These are phyloP conservation scores for Patella vulgata DNA, from an alignment of 1,140 invertebrate species.

Conservation along the genomic window DNA sequence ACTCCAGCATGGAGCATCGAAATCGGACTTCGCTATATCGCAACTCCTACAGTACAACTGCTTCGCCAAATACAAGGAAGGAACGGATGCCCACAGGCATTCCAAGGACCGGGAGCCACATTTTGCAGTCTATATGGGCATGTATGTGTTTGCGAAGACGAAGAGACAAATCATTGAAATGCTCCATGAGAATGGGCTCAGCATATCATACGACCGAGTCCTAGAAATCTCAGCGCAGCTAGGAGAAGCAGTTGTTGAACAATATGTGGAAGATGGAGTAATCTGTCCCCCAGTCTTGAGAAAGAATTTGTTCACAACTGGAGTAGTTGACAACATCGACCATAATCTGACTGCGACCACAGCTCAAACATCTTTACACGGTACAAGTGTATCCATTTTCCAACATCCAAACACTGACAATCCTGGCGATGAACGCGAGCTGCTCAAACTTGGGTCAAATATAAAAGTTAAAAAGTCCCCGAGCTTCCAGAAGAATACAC, in stretches of 20 bases:
- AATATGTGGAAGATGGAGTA: conserved; percentile 13
- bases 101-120: conserved; percentile 28
- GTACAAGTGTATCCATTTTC: conserved; percentile 23
- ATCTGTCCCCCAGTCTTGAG: conserved; percentile 7
- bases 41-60: conserved; percentile 36
- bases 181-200: conserved; percentile 24
- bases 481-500: conserved; percentile 13
- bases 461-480: not conserved
- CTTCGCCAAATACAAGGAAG: conserved; percentile 9
- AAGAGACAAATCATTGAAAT: conserved; percentile 32
- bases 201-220: conserved; percentile 31
- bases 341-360: conserved; percentile 25
- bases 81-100: conserved; percentile 16
- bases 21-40: conserved; percentile 20
- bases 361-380: conserved; percentile 24
- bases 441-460: not conserved
- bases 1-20: conserved; percentile 18
- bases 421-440: conserved; percentile 1
- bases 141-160: conserved; percentile 31
- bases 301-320: conserved; percentile 16
- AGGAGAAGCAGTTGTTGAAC: conserved; percentile 9
- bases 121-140: conserved; percentile 34
- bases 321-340: conserved; percentile 25
- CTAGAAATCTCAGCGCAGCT: conserved; percentile 24
- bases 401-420: conserved; percentile 12